Evolutionary conservation across 1,140 invertebrate species (phyloP).

Genomic region (Bombus huntii): DNA sequence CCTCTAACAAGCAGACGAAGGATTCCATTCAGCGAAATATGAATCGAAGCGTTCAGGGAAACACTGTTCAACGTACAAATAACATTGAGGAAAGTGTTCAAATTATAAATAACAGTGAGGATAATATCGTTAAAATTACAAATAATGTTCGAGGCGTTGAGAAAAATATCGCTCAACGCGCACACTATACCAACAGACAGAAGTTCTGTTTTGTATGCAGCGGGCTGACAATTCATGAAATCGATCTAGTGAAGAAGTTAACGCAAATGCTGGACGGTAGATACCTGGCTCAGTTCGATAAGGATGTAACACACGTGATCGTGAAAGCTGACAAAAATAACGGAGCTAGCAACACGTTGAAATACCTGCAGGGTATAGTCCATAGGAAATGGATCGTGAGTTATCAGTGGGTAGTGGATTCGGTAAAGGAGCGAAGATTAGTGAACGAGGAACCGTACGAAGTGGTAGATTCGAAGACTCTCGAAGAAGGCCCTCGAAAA

Average conservation of each 20-base stretch:
- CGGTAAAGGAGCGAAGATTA: conserved; percentile 84
- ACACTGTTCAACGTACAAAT: background rate
- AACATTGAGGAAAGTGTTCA: background rate
- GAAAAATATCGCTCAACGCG: background rate
- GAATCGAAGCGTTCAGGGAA: background rate
- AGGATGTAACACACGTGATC: conserved; percentile 66
- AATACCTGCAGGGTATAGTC: conserved; percentile 70
- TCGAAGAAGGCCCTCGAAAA: conserved; percentile 52
- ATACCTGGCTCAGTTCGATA: conserved; percentile 52
- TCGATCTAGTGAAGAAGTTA: conserved; percentile 43
- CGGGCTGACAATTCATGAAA: conserved; percentile 10
- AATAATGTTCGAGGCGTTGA: background rate
- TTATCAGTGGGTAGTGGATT: conserved; percentile 85
- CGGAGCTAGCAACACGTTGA: conserved; percentile 62
- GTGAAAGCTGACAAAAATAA: conserved; percentile 43
- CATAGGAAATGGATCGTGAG: conserved; percentile 63
- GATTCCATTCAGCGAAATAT: background rate
- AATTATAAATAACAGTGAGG: background rate
- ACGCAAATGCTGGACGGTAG: conserved; percentile 27
- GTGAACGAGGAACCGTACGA: conserved; percentile 83
- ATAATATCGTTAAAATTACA: background rate
- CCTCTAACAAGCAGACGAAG: background rate
- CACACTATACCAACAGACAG: background rate
- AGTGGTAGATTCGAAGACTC: conserved; percentile 59
- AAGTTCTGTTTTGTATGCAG: conserved; percentile 64